Conservation (phyloP, 2,888 invertebrate genomes). For the Encarsia formosa region DNA sequence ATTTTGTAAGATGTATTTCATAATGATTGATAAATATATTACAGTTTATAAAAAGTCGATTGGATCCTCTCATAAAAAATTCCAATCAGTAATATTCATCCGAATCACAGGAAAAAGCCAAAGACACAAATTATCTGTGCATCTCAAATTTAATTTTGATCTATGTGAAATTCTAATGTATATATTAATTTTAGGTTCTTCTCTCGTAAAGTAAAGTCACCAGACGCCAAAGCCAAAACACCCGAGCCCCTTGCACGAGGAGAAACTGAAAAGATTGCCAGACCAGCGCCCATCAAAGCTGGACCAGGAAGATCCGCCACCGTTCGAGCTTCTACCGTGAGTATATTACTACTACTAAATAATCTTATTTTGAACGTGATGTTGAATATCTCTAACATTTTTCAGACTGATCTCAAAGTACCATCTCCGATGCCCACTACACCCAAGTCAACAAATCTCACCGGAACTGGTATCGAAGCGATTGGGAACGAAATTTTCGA, state of each 20-base stretch:
- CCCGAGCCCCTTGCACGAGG: conserved; percentile 61
- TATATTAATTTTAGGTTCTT: conserved; percentile 66
- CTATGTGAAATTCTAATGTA: too few species aligned
- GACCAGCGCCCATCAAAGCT: conserved; percentile 29
- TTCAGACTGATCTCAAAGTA: conserved; percentile 60
- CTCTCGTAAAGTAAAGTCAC: conserved; percentile 67
- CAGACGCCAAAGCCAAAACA: conserved; percentile 61
- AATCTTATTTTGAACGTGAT: too few species aligned
- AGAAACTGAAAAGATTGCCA: conserved; percentile 40
- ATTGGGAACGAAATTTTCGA: conserved; percentile 86
- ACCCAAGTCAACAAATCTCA: conserved; percentile 63
- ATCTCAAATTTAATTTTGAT: too few species aligned
- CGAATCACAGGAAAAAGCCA: too few species aligned
- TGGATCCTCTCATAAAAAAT: too few species aligned
- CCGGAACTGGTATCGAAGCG: conserved; percentile 69
- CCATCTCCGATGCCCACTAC: conserved; percentile 61
- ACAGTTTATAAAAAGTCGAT: too few species aligned
- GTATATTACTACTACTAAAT: too few species aligned
- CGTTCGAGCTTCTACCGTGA: conserved; percentile 48
- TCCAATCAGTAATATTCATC: too few species aligned
- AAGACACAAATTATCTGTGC: too few species aligned
- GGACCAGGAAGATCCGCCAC: conserved; percentile 40
- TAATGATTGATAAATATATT: too few species aligned
- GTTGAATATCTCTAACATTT: background rate
- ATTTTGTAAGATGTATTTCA: too few species aligned